A percentile compares a stretch with the other conserved stretches of the same genome.
phyloP scores from a whole-genome alignment of 2,888 invertebrate species.

The Camptogramma bilineatum region DNA sequence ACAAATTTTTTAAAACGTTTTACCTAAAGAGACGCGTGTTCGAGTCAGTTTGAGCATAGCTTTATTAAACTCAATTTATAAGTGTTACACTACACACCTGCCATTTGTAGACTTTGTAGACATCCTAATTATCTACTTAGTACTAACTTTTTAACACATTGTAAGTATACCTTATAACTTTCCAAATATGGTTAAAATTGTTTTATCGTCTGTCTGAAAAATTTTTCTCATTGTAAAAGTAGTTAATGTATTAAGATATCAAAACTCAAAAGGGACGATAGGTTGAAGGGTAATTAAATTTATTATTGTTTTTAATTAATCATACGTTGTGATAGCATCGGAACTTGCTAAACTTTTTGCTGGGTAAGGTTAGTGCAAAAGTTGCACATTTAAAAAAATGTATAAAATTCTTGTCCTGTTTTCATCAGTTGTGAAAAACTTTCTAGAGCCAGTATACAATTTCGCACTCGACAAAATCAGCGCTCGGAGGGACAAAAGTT shows the following conservation, averaged over 20 bases:
- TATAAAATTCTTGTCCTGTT: no score
- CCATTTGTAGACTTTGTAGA: constrained; percentile 18
- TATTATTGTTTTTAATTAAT: constrained; percentile 76
- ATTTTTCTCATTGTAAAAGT: constrained; percentile 33
- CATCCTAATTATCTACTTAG: constrained; percentile 27
- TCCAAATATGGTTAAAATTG: constrained; percentile 5
- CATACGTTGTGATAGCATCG: constrained; percentile 71
- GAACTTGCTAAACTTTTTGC: constrained; percentile 67
- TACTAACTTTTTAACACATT: constrained; percentile 11
- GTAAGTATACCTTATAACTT: constrained; percentile 8
- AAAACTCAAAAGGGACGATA: constrained; percentile 37
- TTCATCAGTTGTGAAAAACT: no score
- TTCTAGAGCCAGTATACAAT: no score
- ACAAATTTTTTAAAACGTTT: no score
- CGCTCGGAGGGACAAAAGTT: no score
- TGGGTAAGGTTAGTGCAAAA: constrained; percentile 56
- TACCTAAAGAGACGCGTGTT: neutral
- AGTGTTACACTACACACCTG: constrained; percentile 26
- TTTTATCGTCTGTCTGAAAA: constrained; percentile 15
- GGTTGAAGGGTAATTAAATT: constrained; percentile 63
- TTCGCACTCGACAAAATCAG: no score
- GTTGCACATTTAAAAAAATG: no score
- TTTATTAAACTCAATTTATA: neutral
- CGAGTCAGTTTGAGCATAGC: constrained; percentile 2
- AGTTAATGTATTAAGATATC: constrained; percentile 38